Conservation (phyloP, 2,113 vertebrate species). For the Azemiops feae region DNA sequence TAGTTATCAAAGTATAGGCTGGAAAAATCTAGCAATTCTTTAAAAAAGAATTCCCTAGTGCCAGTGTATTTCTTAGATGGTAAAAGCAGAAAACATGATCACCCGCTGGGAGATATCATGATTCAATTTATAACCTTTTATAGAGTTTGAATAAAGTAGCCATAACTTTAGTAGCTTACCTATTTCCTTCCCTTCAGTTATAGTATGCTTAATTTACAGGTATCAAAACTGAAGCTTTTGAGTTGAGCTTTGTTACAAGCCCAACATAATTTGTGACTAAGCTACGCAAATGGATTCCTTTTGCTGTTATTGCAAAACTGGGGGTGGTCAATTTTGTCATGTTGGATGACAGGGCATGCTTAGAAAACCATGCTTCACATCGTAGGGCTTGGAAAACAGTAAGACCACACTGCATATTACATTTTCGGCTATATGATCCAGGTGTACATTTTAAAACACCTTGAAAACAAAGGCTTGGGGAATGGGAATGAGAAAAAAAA, state of each 20-base stretch:
- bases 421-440: not conserved
- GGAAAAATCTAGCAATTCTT: not conserved
- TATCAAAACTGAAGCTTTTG: not conserved
- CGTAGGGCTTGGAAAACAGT: not conserved
- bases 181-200: not conserved
- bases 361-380: not conserved
- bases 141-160: not conserved
- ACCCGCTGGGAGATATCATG: not conserved
- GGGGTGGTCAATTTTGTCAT: not conserved
- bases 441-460: not conserved
- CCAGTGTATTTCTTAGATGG: not conserved
- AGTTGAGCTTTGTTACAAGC: not conserved
- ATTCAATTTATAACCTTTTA: constrained; percentile 28
- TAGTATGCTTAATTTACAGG: not conserved
- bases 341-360: not conserved
- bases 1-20: constrained; percentile 15
- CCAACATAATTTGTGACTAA: not conserved
- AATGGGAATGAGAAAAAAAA: too few relatives aligned
- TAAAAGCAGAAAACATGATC: not conserved
- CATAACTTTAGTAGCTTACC: not conserved
- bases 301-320: not conserved
- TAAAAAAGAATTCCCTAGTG: not conserved
- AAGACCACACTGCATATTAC: not conserved
- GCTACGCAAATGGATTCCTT: not conserved
- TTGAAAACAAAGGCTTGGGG: not conserved